A percentile compares a stretch with the other conserved stretches of the same genome.
phyloP scores from a whole-genome alignment of 2,797 vertebrate genomes.

The Huso huso region DNA sequence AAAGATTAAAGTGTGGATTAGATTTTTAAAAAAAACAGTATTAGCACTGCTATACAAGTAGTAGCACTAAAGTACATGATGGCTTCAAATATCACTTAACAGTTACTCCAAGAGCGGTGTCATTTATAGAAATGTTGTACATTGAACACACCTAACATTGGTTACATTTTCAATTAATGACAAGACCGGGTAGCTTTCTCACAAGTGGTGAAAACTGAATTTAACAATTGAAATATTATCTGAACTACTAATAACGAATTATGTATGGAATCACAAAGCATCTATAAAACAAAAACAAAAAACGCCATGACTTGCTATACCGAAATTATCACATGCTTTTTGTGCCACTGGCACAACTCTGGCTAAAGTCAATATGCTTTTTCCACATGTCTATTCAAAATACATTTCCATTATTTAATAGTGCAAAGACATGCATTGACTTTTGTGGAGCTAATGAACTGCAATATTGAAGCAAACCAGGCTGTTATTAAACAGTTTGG shows the following conservation, averaged over 20 bases:
- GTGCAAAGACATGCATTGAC: background rate
- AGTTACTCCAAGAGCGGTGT: too few relatives aligned
- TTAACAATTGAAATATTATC: too few relatives aligned
- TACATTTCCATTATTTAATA: background rate
- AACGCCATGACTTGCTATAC: background rate
- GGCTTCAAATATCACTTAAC: too few relatives aligned
- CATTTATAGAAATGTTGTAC: too few relatives aligned
- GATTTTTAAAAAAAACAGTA: too few relatives aligned
- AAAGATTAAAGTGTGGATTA: too few relatives aligned
- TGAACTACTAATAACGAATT: background rate
- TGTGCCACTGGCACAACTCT: background rate
- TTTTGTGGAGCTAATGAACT: background rate
- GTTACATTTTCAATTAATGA: too few relatives aligned
- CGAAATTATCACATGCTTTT: background rate
- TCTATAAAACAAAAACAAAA: slow-evolving; percentile 4
- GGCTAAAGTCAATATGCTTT: slow-evolving; percentile 1
- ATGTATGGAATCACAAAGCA: background rate
- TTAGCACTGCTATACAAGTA: too few relatives aligned
- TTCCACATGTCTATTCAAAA: background rate
- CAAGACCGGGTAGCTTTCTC: too few relatives aligned
- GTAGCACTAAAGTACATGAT: too few relatives aligned
- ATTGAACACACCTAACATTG: too few relatives aligned
- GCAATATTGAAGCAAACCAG: background rate
- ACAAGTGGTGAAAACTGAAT: too few relatives aligned
- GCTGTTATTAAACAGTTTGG: background rate